Base-by-base conservation (phyloP, 2,888 invertebrate genomes). In the Idaea dimidiata region DNA sequence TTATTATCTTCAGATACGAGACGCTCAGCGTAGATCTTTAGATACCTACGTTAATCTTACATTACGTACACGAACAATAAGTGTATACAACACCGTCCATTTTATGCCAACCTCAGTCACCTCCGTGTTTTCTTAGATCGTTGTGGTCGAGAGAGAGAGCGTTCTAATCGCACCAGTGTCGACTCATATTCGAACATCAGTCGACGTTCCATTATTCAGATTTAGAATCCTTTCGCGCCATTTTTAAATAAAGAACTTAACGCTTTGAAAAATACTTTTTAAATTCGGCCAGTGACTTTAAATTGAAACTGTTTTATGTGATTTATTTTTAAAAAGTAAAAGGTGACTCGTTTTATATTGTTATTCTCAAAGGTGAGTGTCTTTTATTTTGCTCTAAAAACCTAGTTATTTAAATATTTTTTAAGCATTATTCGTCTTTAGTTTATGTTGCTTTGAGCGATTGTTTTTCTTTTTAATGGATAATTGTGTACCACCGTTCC, bases 131-230 rank as follows among this genome's bases (percentile, higher is more conserved):
- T 43, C 43, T 43, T 43, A 43, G 43, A 8, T 43, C 43, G 43
- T 43, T 43, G 43, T 43, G 43, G 43, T 43, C 73, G 74, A 78
- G 89, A 88, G 89, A 88, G 89, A 90, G 89, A 89, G 88, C 84
- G 86, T 78, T 84, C 81, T 79, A 74, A 69, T 75, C 71, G 63
- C 74, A 79, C 69, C 85, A 89, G 89, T 89, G 74, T 78, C 75
- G 77, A 80, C 71, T 76, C 72, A 78, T 72, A 68, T 73, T 73
- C 78, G 78, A 74, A 67, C 70, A 77, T 76, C 69, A 68, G 66
- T 72, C 70, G 75, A 81, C 85, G 77, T 81, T 81, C 79, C 73
- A 77, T 70, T n/a, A 79, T 82, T 74, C 74, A 69, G 81, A 79
- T 43, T 43, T 8, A 14, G 10, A 43, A 43, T 43, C 14, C 43